These are phyloP conservation scores for Amazona guildingii DNA, from an alignment of 2,113 vertebrate species.

Conservation along the genomic window DNA sequence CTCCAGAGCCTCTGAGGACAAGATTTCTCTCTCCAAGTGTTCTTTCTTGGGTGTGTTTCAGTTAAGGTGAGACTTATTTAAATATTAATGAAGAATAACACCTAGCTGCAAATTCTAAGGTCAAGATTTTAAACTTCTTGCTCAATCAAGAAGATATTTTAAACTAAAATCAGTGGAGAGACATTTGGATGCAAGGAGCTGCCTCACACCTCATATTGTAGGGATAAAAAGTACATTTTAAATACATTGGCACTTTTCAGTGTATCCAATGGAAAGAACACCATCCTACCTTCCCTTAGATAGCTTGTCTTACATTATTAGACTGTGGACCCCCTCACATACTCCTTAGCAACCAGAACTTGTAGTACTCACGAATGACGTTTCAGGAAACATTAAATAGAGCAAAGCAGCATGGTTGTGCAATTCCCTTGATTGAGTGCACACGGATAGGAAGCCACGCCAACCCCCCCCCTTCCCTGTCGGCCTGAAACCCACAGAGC, in stretches of 20 bases:
- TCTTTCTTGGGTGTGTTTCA: not conserved
- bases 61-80: not conserved
- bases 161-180: not conserved
- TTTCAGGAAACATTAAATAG: slow-evolving; percentile 40
- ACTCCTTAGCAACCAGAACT: not conserved
- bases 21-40: not conserved
- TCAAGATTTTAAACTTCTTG: not conserved
- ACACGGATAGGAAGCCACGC: slow-evolving; percentile 9
- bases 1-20: not conserved
- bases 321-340: not conserved
- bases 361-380: not conserved
- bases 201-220: not conserved
- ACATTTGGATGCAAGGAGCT: not conserved
- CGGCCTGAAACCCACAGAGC: not conserved
- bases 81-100: not conserved
- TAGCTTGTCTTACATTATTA: not conserved
- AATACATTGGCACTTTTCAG: not conserved
- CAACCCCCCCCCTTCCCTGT: not conserved
- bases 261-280: not conserved
- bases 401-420: not conserved
- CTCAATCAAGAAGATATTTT: not conserved
- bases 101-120: not conserved
- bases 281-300: not conserved
- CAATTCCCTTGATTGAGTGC: slow-evolving; percentile 42
- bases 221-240: not conserved